phyloP scores from a whole-genome alignment of 1,140 invertebrate genomes.

The Eupristina koningsbergeri region DNA sequence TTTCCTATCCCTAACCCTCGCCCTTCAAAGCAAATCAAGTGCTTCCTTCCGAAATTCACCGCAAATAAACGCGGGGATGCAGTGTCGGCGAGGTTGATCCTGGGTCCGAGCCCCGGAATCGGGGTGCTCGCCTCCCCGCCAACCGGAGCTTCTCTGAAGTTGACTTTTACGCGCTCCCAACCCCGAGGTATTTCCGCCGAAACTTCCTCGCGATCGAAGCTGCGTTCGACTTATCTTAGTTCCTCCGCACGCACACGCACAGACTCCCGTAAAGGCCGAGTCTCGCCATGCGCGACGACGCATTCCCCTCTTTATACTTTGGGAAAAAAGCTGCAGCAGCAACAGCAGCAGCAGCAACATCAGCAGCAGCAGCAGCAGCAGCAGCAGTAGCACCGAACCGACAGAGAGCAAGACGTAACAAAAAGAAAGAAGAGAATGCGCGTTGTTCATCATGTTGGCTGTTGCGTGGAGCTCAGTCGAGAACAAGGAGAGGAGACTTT shows the following conservation, averaged over 20 bases:
- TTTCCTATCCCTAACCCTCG: no score
- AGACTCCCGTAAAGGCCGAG: constrained; percentile 13
- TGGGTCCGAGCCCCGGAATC: background rate
- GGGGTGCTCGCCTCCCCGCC: background rate
- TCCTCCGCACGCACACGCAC: background rate
- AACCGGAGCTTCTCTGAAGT: background rate
- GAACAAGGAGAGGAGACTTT: constrained; percentile 23
- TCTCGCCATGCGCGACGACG: constrained; percentile 23
- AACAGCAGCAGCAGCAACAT: no score
- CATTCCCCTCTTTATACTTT: constrained; percentile 18
- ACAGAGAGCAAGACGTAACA: constrained; percentile 3
- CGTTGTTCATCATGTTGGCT: constrained; percentile 51
- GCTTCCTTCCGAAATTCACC: background rate
- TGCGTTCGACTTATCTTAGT: constrained; percentile 28
- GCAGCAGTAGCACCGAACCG: background rate
- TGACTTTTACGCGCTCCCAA: constrained; percentile 38
- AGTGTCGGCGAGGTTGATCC: background rate
- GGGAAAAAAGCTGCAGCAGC: background rate
- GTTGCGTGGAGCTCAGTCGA: constrained; percentile 8
- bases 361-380: background rate
- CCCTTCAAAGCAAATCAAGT: background rate
- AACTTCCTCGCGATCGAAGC: constrained; percentile 21
- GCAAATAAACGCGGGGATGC: background rate
- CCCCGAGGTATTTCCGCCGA: constrained; percentile 34
- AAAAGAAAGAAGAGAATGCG: constrained; percentile 40